A percentile compares a stretch with the other conserved stretches of the same genome.
Conservation (phyloP, 2,888 invertebrate species). For the Dryobota labecula region DNA sequence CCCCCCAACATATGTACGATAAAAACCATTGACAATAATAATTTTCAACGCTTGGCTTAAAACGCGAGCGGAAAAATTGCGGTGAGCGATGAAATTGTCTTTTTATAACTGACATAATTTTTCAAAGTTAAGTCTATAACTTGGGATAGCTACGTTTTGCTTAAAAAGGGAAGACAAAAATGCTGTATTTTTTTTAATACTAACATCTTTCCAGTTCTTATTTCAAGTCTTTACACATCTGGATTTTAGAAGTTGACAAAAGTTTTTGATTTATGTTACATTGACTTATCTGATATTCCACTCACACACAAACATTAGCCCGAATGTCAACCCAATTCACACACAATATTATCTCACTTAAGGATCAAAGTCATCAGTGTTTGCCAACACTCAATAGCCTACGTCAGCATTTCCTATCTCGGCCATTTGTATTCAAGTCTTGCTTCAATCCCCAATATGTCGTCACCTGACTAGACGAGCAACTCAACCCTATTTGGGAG, state of each 20-base stretch:
- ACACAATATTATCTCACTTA: constrained; percentile 17
- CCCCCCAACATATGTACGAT: constrained; percentile 22
- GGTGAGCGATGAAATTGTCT: constrained; percentile 14
- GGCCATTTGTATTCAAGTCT: constrained; percentile 61
- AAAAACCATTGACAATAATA: constrained; percentile 38
- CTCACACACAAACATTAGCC: not conserved
- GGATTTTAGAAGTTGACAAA: not conserved
- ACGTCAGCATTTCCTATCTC: constrained; percentile 48
- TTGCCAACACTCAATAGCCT: constrained; percentile 30
- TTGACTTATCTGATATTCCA: not conserved
- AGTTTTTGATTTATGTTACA: not conserved
- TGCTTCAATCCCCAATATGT: constrained; percentile 46
- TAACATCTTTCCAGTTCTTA: not conserved
- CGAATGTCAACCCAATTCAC: constrained; percentile 20
- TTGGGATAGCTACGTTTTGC: constrained; percentile 4
- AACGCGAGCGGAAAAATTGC: constrained; percentile 12
- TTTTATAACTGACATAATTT: constrained; percentile 42
- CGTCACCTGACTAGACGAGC: constrained; percentile 40
- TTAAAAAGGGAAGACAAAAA: not conserved
- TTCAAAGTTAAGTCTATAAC: constrained; percentile 34
- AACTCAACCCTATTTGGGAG: constrained; percentile 12
- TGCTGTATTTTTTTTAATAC: not conserved
- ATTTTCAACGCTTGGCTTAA: constrained; percentile 37
- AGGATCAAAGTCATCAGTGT: constrained; percentile 41
- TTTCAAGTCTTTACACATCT: not conserved